Percentiles rank a stretch among this genome's conserved stretches.
phyloP scores from a whole-genome alignment of 2,888 invertebrate genomes.

The Callimorpha dominula region DNA sequence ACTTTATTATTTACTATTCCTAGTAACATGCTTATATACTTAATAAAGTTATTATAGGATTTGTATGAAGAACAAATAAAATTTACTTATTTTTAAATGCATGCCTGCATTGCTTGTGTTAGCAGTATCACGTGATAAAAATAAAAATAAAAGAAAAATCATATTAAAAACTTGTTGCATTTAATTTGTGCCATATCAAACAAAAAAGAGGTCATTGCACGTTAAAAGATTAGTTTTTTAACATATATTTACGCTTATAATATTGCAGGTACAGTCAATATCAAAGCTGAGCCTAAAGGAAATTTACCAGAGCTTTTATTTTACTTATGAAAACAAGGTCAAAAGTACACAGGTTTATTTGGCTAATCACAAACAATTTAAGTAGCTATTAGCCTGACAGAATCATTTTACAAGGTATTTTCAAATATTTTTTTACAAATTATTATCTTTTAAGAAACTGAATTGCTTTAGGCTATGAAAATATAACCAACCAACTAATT shows the following conservation, averaged over 20 bases:
- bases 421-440: not conserved
- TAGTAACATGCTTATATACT: too few species aligned
- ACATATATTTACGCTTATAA: not conserved
- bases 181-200: too few species aligned
- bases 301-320: not conserved
- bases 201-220: not conserved
- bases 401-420: not conserved
- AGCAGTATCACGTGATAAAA: too few species aligned
- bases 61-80: too few species aligned
- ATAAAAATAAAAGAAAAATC: too few species aligned
- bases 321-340: not conserved
- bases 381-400: not conserved
- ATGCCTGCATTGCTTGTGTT: too few species aligned
- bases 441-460: not conserved
- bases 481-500: not conserved
- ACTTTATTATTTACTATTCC: too few species aligned
- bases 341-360: not conserved
- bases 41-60: too few species aligned
- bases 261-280: not conserved
- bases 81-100: too few species aligned
- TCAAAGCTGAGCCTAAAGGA: not conserved
- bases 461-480: not conserved
- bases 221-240: not conserved
- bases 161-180: too few species aligned
- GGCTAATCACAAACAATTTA: not conserved